A percentile compares a stretch with the other conserved stretches of the same genome.
Evolutionary conservation across 2,888 invertebrate genomes (phyloP).

Genomic region (Chaetogeoica ovagalla): DNA sequence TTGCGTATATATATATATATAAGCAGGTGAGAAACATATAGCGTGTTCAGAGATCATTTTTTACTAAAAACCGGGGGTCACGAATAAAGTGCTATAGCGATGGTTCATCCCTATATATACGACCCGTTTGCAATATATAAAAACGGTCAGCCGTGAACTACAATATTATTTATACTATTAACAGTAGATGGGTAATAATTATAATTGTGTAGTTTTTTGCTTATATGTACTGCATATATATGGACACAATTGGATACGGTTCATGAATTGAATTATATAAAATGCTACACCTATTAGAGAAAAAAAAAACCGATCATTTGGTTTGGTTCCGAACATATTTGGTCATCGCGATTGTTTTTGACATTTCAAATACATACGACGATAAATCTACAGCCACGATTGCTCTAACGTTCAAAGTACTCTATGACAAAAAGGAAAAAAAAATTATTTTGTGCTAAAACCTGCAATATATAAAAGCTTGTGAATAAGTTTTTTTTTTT

Average conservation of each 20-base stretch:
- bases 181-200: background rate
- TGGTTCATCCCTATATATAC: background rate
- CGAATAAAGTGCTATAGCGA: background rate
- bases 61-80: slow-evolving; percentile 31
- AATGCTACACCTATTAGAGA: background rate
- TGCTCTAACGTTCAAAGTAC: too few species aligned
- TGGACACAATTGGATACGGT: background rate
- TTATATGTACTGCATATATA: background rate
- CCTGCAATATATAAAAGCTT: too few species aligned
- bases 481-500: too few species aligned
- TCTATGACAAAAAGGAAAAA: background rate
- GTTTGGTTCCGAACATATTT: background rate
- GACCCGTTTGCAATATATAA: background rate
- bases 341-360: background rate
- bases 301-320: background rate
- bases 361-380: background rate
- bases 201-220: slow-evolving; percentile 5
- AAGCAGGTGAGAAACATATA: slow-evolving; percentile 39
- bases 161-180: background rate
- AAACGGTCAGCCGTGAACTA: background rate
- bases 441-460: too few species aligned
- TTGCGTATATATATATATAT: too few species aligned
- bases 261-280: slow-evolving; percentile 14
- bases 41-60: slow-evolving; percentile 50
- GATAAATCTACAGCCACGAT: background rate